Evolutionary conservation across 2,888 invertebrate genomes (phyloP).

Genomic region (Diplazon laetatorius): DNA sequence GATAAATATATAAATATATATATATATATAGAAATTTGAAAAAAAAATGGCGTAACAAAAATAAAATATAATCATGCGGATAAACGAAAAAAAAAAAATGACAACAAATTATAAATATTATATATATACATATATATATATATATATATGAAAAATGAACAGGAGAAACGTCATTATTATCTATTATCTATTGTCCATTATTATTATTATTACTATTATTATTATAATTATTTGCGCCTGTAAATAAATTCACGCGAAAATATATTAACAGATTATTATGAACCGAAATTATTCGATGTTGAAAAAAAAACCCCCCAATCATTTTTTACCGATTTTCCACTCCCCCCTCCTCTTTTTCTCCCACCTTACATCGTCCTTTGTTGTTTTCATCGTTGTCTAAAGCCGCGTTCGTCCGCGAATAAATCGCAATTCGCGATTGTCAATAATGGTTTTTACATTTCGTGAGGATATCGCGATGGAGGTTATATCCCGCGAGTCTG

Average conservation of each 20-base stretch:
- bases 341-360: too few relatives aligned
- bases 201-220: slow-evolving; percentile 57
- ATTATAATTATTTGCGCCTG: slow-evolving; percentile 81
- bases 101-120: slow-evolving; percentile 73
- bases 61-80: slow-evolving; percentile 66
- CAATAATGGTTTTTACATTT: slow-evolving; percentile 24
- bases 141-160: slow-evolving; percentile 64
- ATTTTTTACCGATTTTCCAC: slow-evolving; percentile 45
- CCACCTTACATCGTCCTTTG: neutral
- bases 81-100: slow-evolving; percentile 72
- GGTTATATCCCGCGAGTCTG: slow-evolving; percentile 6
- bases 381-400: slow-evolving; percentile 9
- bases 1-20: slow-evolving; percentile 76
- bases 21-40: slow-evolving; percentile 70
- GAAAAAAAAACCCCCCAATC: slow-evolving; percentile 7
- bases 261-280: slow-evolving; percentile 82
- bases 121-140: slow-evolving; percentile 77
- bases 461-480: slow-evolving; percentile 8
- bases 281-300: slow-evolving; percentile 64
- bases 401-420: slow-evolving; percentile 2
- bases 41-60: slow-evolving; percentile 68
- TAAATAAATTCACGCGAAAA: slow-evolving; percentile 82
- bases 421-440: slow-evolving; percentile 24
- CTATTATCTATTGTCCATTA: slow-evolving; percentile 64
- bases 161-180: slow-evolving; percentile 64